Conservation (phyloP, 2,113 vertebrate species). For the Nibea albiflora region DNA sequence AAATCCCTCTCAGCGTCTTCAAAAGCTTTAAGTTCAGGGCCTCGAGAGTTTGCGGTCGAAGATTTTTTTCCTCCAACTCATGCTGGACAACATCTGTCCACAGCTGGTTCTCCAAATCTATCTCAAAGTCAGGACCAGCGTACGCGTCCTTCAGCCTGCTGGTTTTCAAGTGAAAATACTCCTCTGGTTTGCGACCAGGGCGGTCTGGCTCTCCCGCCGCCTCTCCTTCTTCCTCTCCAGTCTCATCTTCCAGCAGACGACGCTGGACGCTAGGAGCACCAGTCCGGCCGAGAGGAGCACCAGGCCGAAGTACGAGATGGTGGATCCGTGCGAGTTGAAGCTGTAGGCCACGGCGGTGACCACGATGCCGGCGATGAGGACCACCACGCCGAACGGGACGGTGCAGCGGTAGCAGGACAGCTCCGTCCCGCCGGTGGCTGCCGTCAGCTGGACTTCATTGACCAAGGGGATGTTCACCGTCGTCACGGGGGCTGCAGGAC, state of each 20-base stretch:
- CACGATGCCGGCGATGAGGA: constrained; percentile 93
- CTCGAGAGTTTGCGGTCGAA: constrained; percentile 34
- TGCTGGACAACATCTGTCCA: constrained; percentile 44
- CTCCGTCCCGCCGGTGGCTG: constrained; percentile 93
- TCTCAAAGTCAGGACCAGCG: not conserved
- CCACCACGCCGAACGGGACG: constrained; percentile 94
- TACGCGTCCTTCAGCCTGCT: rapidly evolving
- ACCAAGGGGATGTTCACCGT: constrained; percentile 87
- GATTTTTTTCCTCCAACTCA: constrained; percentile 38
- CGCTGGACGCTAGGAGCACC: constrained; percentile 89
- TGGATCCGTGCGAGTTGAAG: constrained; percentile 97
- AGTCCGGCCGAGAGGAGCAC: constrained; percentile 91
- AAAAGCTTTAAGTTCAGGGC: constrained; percentile 54
- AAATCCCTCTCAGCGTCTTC: constrained; percentile 53
- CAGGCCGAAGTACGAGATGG: constrained; percentile 95
- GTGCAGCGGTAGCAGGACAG: constrained; percentile 97
- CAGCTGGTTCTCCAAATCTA: constrained; percentile 34
- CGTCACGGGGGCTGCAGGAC: constrained; percentile 42
- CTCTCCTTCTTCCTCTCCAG: constrained; percentile 90
- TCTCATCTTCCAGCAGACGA: constrained; percentile 92
- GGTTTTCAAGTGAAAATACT: constrained; percentile 81
- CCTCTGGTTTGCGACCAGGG: constrained; percentile 89
- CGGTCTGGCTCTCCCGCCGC: constrained; percentile 94
- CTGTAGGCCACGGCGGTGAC: constrained; percentile 96
- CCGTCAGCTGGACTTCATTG: constrained; percentile 92